These are phyloP conservation scores for Zaprionus capensis DNA, from an alignment of 1,140 invertebrate species.

Conservation along the genomic window DNA sequence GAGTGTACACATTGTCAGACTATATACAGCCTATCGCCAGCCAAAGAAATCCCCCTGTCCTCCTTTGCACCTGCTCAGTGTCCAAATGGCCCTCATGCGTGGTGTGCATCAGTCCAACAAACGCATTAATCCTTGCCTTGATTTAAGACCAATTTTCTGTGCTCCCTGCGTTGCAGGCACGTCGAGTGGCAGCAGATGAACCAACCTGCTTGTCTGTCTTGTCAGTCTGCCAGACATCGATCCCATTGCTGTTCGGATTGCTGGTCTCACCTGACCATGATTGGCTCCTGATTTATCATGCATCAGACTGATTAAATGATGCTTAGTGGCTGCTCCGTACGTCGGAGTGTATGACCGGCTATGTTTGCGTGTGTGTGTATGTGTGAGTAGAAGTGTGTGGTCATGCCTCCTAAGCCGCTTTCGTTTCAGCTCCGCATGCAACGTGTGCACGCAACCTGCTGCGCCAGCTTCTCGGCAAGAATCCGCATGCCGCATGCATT, in stretches of 20 bases:
- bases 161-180: slow-evolving; percentile 40
- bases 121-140: slow-evolving; percentile 80
- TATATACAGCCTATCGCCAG: slow-evolving; percentile 30
- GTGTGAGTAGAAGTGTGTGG: slow-evolving; percentile 15
- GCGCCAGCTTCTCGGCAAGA: slow-evolving; percentile 85
- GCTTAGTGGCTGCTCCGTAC: slow-evolving; percentile 57
- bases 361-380: neutral
- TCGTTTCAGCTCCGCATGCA: slow-evolving; percentile 67
- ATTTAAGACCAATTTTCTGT: slow-evolving; percentile 75
- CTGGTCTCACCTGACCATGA: slow-evolving; percentile 36
- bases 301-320: slow-evolving; percentile 74
- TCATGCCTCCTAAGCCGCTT: slow-evolving; percentile 15
- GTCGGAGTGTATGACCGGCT: neutral
- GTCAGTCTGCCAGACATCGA: slow-evolving; percentile 12
- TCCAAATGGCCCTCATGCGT: slow-evolving; percentile 24
- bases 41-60: no score
- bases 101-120: slow-evolving; percentile 25
- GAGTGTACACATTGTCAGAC: slow-evolving; percentile 26
- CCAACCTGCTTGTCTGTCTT: neutral
- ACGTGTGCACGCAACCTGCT: slow-evolving; percentile 85
- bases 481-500: slow-evolving; percentile 85
- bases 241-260: slow-evolving; percentile 15
- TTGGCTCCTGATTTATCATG: slow-evolving; percentile 75
- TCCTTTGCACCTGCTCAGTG: no score
- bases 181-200: slow-evolving; percentile 27